phyloP scores from a whole-genome alignment of 2,888 invertebrate species.

The Harpalus rubripes region DNA sequence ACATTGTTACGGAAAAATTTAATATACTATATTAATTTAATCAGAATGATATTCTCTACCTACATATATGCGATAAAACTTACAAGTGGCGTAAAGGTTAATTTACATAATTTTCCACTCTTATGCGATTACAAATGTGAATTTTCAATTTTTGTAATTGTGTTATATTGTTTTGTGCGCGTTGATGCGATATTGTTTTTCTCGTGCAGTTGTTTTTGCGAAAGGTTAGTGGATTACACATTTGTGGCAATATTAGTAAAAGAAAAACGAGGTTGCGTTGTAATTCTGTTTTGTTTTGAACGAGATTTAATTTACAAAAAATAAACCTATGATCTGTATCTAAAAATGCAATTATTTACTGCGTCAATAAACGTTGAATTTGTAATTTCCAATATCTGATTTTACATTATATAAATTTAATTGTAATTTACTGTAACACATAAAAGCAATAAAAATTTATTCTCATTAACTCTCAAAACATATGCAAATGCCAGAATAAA shows the following conservation, averaged over 20 bases:
- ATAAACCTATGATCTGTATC: slow-evolving; percentile 15
- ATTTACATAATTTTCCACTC: neutral
- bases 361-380: slow-evolving; percentile 10
- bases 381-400: slow-evolving; percentile 2
- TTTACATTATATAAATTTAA: slow-evolving; percentile 4
- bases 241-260: slow-evolving; percentile 19
- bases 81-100: neutral
- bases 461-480: neutral
- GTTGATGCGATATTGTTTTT: slow-evolving; percentile 38
- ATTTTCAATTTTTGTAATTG: slow-evolving; percentile 41
- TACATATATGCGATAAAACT: neutral
- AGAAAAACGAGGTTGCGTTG: slow-evolving; percentile 1
- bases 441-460: slow-evolving; percentile 10
- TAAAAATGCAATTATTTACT: slow-evolving; percentile 16
- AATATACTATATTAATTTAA: no score
- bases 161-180: slow-evolving; percentile 9
- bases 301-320: neutral
- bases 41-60: neutral
- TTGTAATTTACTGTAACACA: neutral
- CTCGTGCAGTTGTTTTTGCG: slow-evolving; percentile 21
- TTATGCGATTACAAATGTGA: neutral
- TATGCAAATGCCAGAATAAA: neutral
- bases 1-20: no score
- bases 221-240: slow-evolving; percentile 14
- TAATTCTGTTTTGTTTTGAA: slow-evolving; percentile 26